phyloP scores from a whole-genome alignment of 37 sponge, comb jelly and placozoan species.

The Spongilla lacustris region DNA sequence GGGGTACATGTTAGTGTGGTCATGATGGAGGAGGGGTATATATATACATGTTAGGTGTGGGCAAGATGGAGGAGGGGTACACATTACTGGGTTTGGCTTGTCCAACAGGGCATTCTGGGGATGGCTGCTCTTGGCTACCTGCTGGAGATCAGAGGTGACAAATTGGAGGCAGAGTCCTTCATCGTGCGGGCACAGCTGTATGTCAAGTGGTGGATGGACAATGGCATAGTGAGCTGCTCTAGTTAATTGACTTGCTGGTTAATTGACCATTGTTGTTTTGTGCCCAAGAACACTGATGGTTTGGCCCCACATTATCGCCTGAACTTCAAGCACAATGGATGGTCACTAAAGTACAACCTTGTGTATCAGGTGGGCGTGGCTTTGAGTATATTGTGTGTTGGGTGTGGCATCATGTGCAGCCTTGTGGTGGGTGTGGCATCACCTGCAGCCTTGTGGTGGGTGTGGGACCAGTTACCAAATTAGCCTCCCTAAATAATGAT shows the following conservation, averaged over 20 bases:
- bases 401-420: neutral
- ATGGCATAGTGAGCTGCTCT: constrained; percentile 31
- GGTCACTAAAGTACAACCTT: constrained; percentile 83
- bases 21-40: neutral
- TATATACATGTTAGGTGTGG: neutral
- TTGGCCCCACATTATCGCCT: constrained; percentile 46
- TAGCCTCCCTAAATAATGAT: too few relatives aligned
- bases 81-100: too few relatives aligned
- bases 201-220: constrained; percentile 49
- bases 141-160: constrained; percentile 20
- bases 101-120: constrained; percentile 49
- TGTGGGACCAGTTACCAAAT: too few relatives aligned
- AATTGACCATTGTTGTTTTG: neutral
- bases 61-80: neutral
- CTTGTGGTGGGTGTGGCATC: neutral
- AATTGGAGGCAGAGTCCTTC: constrained; percentile 30
- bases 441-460: too few relatives aligned
- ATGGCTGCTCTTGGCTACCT: constrained; percentile 57
- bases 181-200: neutral
- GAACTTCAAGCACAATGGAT: constrained; percentile 63
- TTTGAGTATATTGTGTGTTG: neutral
- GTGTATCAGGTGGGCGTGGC: constrained; percentile 39
- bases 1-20: too few relatives aligned
- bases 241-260: neutral
- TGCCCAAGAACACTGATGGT: neutral